phyloP scores from a whole-genome alignment of 1,140 invertebrate species.

The Sitophilus oryzae region DNA sequence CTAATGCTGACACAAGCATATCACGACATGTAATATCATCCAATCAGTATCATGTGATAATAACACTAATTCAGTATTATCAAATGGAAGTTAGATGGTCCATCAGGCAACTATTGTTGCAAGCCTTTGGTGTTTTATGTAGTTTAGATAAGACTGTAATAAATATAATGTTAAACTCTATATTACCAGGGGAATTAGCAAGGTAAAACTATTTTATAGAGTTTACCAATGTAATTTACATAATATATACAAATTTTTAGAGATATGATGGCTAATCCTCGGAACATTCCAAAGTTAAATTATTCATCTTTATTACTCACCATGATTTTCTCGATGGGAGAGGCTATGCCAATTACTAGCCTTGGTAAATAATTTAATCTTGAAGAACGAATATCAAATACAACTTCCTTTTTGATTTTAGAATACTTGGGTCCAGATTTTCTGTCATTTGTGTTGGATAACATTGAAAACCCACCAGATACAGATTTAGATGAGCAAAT shows the following conservation, averaged over 20 bases:
- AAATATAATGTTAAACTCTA: conserved; percentile 74
- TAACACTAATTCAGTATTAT: conserved; percentile 79
- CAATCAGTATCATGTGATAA: conserved; percentile 69
- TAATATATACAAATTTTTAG: conserved; percentile 40
- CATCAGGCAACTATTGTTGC: conserved; percentile 70
- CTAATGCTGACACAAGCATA: conserved; percentile 78
- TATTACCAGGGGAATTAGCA: conserved; percentile 81
- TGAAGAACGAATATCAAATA: too few relatives aligned
- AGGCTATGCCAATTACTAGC: conserved; percentile 77
- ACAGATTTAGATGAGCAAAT: conserved; percentile 73
- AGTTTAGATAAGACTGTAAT: conserved; percentile 72
- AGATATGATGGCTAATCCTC: conserved; percentile 66
- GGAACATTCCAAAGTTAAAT: conserved; percentile 62
- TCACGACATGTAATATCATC: conserved; percentile 69
- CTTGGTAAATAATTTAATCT: conserved; percentile 61
- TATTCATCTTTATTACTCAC: conserved; percentile 74
- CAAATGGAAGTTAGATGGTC: conserved; percentile 87
- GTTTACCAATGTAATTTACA: not conserved
- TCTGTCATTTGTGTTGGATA: conserved; percentile 68
- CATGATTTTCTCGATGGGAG: conserved; percentile 82
- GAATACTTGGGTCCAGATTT: conserved; percentile 76
- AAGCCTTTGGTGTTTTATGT: conserved; percentile 83
- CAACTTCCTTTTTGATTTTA: conserved; percentile 43
- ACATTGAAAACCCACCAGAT: conserved; percentile 72
- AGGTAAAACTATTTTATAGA: conserved; percentile 44